A percentile compares a stretch with the other conserved stretches of the same genome.
Conservation (phyloP, 2,113 vertebrate genomes). For the Nesoenas mayeri region DNA sequence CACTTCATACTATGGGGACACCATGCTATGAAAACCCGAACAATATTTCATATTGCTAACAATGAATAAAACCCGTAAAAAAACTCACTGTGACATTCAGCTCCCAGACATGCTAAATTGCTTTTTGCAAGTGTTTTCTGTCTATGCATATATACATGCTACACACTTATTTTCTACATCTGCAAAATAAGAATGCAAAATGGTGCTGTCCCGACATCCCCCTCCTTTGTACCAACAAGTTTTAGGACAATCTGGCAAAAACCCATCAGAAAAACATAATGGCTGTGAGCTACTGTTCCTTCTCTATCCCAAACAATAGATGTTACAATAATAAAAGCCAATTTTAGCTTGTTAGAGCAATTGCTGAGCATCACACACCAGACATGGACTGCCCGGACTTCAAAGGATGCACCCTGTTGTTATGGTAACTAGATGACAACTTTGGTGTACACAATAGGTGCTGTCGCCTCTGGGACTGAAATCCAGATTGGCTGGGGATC, state of each 20-base stretch:
- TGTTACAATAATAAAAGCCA: conserved; percentile 26
- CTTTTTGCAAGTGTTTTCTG: neutral
- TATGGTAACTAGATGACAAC: conserved; percentile 69
- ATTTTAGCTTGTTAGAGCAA: conserved; percentile 46
- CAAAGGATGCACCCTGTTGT: conserved; percentile 61
- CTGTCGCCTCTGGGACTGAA: conserved; percentile 8
- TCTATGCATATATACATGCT: neutral
- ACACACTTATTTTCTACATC: neutral
- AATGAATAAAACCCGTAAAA: neutral
- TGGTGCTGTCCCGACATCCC: neutral
- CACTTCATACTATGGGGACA: neutral
- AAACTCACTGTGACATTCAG: neutral
- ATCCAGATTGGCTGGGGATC: neutral
- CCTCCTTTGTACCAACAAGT: neutral
- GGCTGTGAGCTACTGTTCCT: conserved; percentile 10
- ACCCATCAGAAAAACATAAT: neutral
- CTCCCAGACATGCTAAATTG: neutral
- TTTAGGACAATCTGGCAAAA: conserved; percentile 31
- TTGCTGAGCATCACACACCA: neutral
- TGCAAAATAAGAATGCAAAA: neutral
- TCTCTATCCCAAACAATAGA: conserved; percentile 41
- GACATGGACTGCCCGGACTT: conserved; percentile 11
- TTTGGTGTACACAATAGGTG: neutral
- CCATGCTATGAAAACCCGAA: neutral
- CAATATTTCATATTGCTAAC: neutral